Evolutionary conservation across 2,888 invertebrate species (phyloP), one percentile per base, ranked within the genome.

Genomic region (Agonum fuliginosum): DNA sequence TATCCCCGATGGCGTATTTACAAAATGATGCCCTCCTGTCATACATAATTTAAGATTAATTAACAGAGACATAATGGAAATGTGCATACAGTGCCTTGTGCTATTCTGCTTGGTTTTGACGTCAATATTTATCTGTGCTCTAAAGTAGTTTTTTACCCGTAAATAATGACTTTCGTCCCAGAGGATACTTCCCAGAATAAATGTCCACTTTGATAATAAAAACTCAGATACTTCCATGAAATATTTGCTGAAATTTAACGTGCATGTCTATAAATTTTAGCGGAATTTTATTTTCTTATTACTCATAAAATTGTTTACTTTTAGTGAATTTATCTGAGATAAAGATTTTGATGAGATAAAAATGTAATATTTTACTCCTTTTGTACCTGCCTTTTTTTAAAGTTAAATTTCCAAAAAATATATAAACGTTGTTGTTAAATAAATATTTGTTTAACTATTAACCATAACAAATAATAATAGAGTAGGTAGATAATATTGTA

Each of bases 1-100:
- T 72, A 54, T 72, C 72, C 72, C 72, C 51, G 51, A 34, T 54
- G 72, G 72, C 30, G 34, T 72, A 48, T 72, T 72, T 72, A 72
- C 34, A 51, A 48, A 72, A 72, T 51, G 37, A 72, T 37, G 30
- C 51, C 34, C 51, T 19, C 3, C 22, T n/a, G 34, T 69, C 51
- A 72, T 72, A 30, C 72, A 72, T 72, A 30, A 72, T 72, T 72
- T 54, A 72, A 10, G 34, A 37, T 37, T 72, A 72, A 72, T 72
- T 72, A 72, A 48, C 20, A 51, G 8, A 27, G 72, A 17, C 51
- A 72, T 51, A 72, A 72, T 72, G 72, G 34, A 34, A 51, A 72
- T 22, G 24, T 20, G 51, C 34, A 17, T 69, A 22, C 43, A 6
- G 46, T 5, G 22, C 14, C 30, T 10, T 17, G 17, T 30, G 8